These are phyloP conservation scores for Drosophila funebris DNA, from an alignment of 1,140 invertebrate genomes.

Conservation along the genomic window DNA sequence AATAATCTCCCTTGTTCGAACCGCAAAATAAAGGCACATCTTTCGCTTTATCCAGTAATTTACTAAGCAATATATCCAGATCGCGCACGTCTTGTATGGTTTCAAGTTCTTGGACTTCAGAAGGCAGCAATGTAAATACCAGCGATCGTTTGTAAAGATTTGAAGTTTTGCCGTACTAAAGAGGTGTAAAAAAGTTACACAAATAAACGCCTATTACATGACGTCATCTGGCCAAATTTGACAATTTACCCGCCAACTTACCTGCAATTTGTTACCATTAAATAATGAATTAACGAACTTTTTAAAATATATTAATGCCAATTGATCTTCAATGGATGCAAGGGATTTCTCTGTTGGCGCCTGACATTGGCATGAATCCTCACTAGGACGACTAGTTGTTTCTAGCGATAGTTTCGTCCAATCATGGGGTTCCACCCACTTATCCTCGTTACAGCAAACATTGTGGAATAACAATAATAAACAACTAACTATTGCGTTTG, in stretches of 20 bases:
- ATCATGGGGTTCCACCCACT: slow-evolving; percentile 61
- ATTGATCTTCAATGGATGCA: slow-evolving; percentile 44
- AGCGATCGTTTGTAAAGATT: slow-evolving; percentile 53
- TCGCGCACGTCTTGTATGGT: slow-evolving; percentile 60
- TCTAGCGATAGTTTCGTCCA: slow-evolving; percentile 51
- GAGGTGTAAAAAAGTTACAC: slow-evolving; percentile 14
- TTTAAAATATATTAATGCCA: slow-evolving; percentile 67
- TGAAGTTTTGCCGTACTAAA: slow-evolving; percentile 48
- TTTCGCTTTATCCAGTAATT: slow-evolving; percentile 52
- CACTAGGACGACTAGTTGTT: neutral
- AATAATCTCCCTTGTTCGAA: slow-evolving; percentile 12
- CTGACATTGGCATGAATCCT: slow-evolving; percentile 31
- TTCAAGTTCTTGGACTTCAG: slow-evolving; percentile 58
- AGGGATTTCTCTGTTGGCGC: slow-evolving; percentile 11
- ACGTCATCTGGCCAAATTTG: slow-evolving; percentile 48
- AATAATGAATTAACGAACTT: slow-evolving; percentile 67
- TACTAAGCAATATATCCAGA: slow-evolving; percentile 59
- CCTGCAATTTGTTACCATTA: slow-evolving; percentile 55
- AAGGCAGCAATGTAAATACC: slow-evolving; percentile 52
- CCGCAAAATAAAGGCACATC: slow-evolving; percentile 26
- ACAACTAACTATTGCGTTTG: slow-evolving; percentile 36
- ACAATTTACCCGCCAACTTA: slow-evolving; percentile 19
- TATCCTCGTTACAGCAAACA: slow-evolving; percentile 52
- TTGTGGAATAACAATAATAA: slow-evolving; percentile 48
- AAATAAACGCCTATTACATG: slow-evolving; percentile 40